Conservation (phyloP, 2,888 invertebrate genomes). For the Drosophila melanosoma region DNA sequence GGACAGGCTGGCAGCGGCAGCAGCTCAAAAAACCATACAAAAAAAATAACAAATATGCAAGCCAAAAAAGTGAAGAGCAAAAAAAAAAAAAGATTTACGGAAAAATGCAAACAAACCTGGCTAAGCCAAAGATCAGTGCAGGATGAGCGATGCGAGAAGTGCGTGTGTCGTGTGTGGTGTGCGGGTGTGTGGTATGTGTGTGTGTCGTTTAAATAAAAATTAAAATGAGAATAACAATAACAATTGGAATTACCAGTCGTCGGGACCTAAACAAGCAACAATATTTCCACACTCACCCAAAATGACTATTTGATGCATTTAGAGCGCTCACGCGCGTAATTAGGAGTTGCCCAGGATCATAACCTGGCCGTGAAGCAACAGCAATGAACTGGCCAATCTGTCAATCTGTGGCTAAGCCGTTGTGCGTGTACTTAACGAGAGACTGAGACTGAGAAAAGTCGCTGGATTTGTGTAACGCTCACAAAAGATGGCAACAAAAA, state of each 20-base stretch:
- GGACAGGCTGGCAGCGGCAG: slow-evolving; percentile 3
- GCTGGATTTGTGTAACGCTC: slow-evolving; percentile 63
- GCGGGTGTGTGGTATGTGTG: slow-evolving; percentile 23
- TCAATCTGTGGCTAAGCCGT: slow-evolving; percentile 50
- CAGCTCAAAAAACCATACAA: neutral
- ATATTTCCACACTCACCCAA: slow-evolving; percentile 48
- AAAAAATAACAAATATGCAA: slow-evolving; percentile 12
- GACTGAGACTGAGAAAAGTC: slow-evolving; percentile 60
- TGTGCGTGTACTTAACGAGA: slow-evolving; percentile 50
- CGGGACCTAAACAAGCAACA: slow-evolving; percentile 67
- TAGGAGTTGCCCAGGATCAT: slow-evolving; percentile 65
- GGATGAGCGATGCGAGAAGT: slow-evolving; percentile 53
- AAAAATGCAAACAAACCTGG: slow-evolving; percentile 41
- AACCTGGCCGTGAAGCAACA: slow-evolving; percentile 20
- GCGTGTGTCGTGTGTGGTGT: slow-evolving; percentile 52
- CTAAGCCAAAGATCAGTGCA: slow-evolving; percentile 50
- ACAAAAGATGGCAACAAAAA: slow-evolving; percentile 39
- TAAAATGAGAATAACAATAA: slow-evolving; percentile 42
- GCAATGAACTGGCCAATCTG: slow-evolving; percentile 11
- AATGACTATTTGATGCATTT: slow-evolving; percentile 70
- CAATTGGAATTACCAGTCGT: slow-evolving; percentile 60
- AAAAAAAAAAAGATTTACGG: slow-evolving; percentile 36
- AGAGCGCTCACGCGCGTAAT: slow-evolving; percentile 81
- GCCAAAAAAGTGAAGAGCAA: slow-evolving; percentile 12
- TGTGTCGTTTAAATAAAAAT: slow-evolving; percentile 41